Evolutionary conservation across 2,797 vertebrate genomes (phyloP).

Genomic region (Luscinia luscinia): DNA sequence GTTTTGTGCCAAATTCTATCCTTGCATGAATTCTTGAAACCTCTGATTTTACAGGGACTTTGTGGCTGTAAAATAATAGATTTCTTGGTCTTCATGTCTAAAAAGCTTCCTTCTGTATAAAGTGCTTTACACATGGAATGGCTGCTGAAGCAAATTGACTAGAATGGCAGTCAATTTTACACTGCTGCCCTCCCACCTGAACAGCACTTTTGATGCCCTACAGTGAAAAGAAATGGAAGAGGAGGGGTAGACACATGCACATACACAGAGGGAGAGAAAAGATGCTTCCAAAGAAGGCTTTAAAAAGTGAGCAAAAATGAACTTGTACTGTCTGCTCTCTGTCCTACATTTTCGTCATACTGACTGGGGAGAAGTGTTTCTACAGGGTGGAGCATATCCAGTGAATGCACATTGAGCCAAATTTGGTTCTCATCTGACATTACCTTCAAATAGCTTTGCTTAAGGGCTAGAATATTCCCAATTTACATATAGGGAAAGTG

Average conservation of each 20-base stretch:
- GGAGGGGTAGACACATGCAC: background rate
- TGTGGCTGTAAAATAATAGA: background rate
- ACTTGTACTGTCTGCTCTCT: background rate
- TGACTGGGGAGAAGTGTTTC: conserved; percentile 8
- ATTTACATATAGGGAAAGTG: background rate
- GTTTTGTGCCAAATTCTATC: conserved; percentile 23
- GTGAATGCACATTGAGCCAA: background rate
- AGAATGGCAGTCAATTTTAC: conserved; percentile 61
- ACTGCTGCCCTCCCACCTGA: conserved; percentile 50
- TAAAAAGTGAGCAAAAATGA: conserved; percentile 3
- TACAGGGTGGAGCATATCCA: background rate
- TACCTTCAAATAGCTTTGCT: conserved; percentile 39
- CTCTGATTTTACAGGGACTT: conserved; percentile 46
- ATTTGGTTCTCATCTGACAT: conserved; percentile 21
- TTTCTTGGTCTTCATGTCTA: conserved; percentile 39
- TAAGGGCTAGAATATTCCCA: conserved; percentile 26
- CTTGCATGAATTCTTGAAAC: conserved; percentile 3
- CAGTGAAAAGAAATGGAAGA: conserved; percentile 54
- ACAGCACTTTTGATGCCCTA: conserved; percentile 55
- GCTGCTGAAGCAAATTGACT: conserved; percentile 63
- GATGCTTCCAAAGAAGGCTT: background rate
- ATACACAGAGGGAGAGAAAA: background rate
- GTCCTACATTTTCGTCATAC: conserved; percentile 10
- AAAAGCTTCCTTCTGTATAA: conserved; percentile 44
- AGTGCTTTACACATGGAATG: conserved; percentile 67